Conservation (phyloP, 2,888 invertebrate species). For the Pediacus dermestoides region DNA sequence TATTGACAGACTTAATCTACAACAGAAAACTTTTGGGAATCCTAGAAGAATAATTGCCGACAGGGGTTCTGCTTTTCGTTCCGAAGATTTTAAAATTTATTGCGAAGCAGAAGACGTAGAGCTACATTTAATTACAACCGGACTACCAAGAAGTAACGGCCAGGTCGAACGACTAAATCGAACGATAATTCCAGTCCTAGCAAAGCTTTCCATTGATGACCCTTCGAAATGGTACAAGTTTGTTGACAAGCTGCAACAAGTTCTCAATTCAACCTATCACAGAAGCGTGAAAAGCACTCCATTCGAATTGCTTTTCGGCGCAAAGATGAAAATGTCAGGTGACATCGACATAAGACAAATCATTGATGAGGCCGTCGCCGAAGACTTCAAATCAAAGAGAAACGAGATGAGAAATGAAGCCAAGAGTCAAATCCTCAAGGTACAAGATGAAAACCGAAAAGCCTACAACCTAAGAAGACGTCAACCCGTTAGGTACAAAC, state of each 20-base stretch:
- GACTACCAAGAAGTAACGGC: conserved; percentile 41
- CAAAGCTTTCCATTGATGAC: conserved; percentile 38
- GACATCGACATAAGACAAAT: conserved; percentile 18
- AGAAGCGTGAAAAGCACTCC: conserved; percentile 24
- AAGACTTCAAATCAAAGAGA: conserved; percentile 15
- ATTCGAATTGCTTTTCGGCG: conserved; percentile 31
- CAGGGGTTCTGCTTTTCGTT: conserved; percentile 41
- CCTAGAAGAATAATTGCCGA: conserved; percentile 40
- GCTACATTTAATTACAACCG: conserved; percentile 32
- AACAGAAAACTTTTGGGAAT: conserved; percentile 41
- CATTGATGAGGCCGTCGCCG: conserved; percentile 15
- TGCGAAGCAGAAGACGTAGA: conserved; percentile 38
- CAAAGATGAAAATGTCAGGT: conserved; percentile 23
- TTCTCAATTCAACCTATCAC: conserved; percentile 23
- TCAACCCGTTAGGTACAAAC: conserved; percentile 23
- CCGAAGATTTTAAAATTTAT: conserved; percentile 38
- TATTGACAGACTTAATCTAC: conserved; percentile 24
- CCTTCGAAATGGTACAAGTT: conserved; percentile 35
- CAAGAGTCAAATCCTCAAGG: conserved; percentile 17
- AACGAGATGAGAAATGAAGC: conserved; percentile 14
- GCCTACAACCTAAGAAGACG: conserved; percentile 26
- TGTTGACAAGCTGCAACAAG: conserved; percentile 22
- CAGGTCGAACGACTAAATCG: conserved; percentile 39
- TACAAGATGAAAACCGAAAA: conserved; percentile 29
- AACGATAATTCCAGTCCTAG: conserved; percentile 35